Evolutionary conservation across 2,888 invertebrate species (phyloP), one percentile per base, ranked within the genome.

Genomic region (Nomada flava): DNA sequence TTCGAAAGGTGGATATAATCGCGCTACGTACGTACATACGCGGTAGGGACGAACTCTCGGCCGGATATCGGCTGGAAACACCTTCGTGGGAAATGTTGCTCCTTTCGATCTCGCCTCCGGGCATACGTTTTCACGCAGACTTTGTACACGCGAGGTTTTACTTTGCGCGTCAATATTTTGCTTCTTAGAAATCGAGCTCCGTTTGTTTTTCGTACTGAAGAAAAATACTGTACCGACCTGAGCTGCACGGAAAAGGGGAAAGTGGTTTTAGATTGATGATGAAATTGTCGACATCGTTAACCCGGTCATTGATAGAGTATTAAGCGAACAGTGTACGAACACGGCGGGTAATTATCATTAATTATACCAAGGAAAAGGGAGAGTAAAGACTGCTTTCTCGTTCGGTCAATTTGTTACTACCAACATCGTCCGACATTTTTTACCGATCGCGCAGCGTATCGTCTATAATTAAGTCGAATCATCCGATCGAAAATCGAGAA

Each of bases 1-100:
- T 76, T 83, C 86, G 83, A 85, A 68, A 83, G 85, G 80, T 85
- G 81, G 83, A 76, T 84, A 79, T 79, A 85, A 88, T 85, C 63
- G 65, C 13, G 62, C 15, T 62, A 47, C 36, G 67, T 68, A 59
- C 55, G 15, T 47, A 47, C 47, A 13, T 15, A 15, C 47, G 72
- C 71, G 59, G 57, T 18, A 29, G 60, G 77, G 74, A 79, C 29
- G 79, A 62, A 76, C 47, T 50, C 36, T 52, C 20, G 68, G 73
- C 77, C 73, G 85, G 77, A 85, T 80, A 80, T 72, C 73, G 68
- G 52, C 59, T 68, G 75, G 76, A 67, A 57, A 75, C 73, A 64
- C 59, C 50, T 44, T 52, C 70, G 73, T 82, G 86, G 82, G 86
- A 86, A 84, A 78, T 44, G 60, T 64, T 44, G n/a, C 23, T n/a